A percentile compares a stretch with the other conserved stretches of the same genome.
Conservation (phyloP, 2,888 invertebrate species). For the Drosophila meridiana region DNA sequence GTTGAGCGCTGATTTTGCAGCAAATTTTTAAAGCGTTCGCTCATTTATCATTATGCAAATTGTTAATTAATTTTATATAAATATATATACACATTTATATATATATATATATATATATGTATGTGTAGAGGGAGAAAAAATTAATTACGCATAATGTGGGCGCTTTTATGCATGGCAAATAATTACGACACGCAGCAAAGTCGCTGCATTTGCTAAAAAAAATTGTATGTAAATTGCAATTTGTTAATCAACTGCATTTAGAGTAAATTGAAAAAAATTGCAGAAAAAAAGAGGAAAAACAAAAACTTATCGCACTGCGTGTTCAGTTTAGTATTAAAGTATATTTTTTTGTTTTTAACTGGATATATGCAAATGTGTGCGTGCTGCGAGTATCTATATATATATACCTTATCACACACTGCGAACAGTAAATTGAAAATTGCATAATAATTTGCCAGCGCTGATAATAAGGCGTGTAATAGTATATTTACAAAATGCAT, state of each 20-base stretch:
- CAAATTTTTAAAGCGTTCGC: slow-evolving; percentile 35
- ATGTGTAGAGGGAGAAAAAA: neutral
- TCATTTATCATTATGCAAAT: slow-evolving; percentile 71
- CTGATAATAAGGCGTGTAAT: slow-evolving; percentile 18
- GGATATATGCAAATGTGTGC: slow-evolving; percentile 30
- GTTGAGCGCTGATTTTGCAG: slow-evolving; percentile 37
- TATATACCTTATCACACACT: slow-evolving; percentile 6
- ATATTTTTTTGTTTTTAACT: slow-evolving; percentile 1
- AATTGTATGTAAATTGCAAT: slow-evolving; percentile 56
- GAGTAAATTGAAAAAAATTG: slow-evolving; percentile 56
- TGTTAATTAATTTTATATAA: slow-evolving; percentile 62
- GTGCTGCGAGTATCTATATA: neutral
- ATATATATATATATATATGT: neutral
- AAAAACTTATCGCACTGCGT: neutral
- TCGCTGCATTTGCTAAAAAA: slow-evolving; percentile 44
- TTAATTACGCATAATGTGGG: slow-evolving; percentile 49
- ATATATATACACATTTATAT: neutral
- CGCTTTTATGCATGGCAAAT: slow-evolving; percentile 43
- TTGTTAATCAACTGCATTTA: slow-evolving; percentile 73
- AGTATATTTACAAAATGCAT: slow-evolving; percentile 12
- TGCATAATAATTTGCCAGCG: slow-evolving; percentile 19
- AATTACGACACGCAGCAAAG: slow-evolving; percentile 37
- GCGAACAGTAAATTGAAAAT: slow-evolving; percentile 15
- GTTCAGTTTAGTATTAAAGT: slow-evolving; percentile 15
- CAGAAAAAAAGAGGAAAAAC: neutral